A percentile compares a stretch with the other conserved stretches of the same genome.
phyloP scores from a whole-genome alignment of 2,113 vertebrate genomes.

The Natator depressus region DNA sequence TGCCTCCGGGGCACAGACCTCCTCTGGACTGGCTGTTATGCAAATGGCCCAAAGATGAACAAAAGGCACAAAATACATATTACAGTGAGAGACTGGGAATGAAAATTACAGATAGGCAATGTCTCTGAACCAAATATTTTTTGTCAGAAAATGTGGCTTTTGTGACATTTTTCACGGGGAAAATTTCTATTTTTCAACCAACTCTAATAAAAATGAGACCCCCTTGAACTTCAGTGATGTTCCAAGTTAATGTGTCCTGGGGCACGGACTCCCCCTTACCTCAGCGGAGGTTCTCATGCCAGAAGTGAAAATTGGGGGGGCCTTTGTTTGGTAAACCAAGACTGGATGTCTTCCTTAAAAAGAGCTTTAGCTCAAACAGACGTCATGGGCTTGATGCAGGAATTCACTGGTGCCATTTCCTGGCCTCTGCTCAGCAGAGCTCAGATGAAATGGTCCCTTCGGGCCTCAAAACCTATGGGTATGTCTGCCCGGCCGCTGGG shows the following conservation, averaged over 20 bases:
- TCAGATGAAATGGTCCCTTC: no score
- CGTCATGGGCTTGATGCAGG: background rate
- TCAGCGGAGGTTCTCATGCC: background rate
- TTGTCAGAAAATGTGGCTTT: background rate
- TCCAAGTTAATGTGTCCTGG: no score
- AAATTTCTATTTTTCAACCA: no score
- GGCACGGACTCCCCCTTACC: no score
- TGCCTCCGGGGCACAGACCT: background rate
- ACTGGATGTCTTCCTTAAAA: background rate
- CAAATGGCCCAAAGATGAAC: rapidly evolving
- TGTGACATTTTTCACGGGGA: no score
- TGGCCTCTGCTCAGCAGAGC: background rate
- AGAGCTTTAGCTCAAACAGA: background rate
- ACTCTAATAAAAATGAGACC: no score
- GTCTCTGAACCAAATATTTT: background rate
- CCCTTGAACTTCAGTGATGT: no score
- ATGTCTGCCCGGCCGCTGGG: no score
- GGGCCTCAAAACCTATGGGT: no score
- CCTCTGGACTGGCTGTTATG: background rate
- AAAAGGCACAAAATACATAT: rapidly evolving
- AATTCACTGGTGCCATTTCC: background rate
- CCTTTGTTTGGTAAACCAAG: background rate
- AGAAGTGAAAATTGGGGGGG: background rate
- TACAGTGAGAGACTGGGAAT: no score
- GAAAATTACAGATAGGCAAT: background rate